These are phyloP conservation scores for Sciurus niger DNA, from an alignment of 2,113 vertebrate genomes.

Conservation along the genomic window DNA sequence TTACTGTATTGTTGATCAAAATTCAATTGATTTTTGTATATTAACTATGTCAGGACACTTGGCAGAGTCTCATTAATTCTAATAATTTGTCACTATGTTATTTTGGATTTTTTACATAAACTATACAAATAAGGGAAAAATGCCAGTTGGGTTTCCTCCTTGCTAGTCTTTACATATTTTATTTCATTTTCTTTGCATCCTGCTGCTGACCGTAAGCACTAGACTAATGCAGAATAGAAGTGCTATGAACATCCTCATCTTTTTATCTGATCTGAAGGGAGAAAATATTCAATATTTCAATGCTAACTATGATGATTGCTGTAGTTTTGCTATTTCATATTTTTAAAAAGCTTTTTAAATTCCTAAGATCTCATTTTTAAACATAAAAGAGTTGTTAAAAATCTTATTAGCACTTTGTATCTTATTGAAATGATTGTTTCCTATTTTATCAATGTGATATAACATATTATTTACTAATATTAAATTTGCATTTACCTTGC, in stretches of 20 bases:
- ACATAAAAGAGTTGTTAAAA: neutral
- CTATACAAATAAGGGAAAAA: neutral
- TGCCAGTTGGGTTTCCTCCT: neutral
- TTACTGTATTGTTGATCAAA: neutral
- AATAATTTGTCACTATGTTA: conserved; percentile 48
- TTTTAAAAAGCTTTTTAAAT: neutral
- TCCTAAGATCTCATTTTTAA: neutral
- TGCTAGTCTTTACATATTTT: conserved; percentile 6
- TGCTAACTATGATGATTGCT: neutral
- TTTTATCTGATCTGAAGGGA: neutral
- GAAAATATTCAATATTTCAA: neutral
- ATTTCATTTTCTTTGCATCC: neutral
- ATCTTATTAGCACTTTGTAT: neutral
- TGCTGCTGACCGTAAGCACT: neutral
- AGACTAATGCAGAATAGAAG: neutral
- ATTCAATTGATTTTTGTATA: neutral
- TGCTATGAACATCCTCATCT: neutral
- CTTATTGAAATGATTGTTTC: conserved; percentile 12
- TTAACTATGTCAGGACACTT: neutral
- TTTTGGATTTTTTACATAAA: conserved; percentile 25
- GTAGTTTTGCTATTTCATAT: neutral
- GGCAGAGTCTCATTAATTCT: neutral
- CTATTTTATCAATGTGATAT: neutral
- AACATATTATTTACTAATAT: conserved; percentile 29
- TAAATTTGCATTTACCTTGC: conserved; percentile 11